Conservation (phyloP, 2,888 invertebrate species). For the Uloborus plumipes region DNA sequence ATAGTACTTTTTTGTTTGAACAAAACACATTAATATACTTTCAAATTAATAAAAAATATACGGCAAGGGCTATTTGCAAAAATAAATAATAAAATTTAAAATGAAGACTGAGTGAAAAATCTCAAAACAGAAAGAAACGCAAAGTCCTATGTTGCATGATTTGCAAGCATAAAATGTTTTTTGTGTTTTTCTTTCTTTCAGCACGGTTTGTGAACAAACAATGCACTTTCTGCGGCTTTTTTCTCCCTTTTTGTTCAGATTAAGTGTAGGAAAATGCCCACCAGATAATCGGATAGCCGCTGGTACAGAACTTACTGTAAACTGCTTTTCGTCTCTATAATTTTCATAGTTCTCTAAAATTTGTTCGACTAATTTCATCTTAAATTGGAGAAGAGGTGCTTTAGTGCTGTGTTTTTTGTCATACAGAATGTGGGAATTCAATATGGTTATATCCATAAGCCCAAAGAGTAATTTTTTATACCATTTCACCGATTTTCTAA, state of each 20-base stretch:
- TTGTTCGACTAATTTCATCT: background rate
- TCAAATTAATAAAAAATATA: too few relatives aligned
- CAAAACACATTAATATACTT: too few relatives aligned
- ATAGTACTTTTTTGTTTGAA: too few relatives aligned
- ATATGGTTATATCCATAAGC: constrained; percentile 3
- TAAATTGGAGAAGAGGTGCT: constrained; percentile 11
- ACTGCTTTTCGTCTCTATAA: constrained; percentile 3
- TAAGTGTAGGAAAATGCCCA: constrained; percentile 5
- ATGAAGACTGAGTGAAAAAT: background rate
- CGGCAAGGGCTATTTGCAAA: too few relatives aligned
- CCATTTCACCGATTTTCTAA: background rate
- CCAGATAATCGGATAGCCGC: constrained; percentile 5
- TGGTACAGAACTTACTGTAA: constrained; percentile 11
- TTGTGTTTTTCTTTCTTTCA: constrained; percentile 13
- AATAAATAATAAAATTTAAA: background rate
- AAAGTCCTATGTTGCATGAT: background rate
- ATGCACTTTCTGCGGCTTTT: constrained; percentile 1
- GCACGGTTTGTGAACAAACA: constrained; percentile 10
- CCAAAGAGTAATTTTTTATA: constrained; percentile 1
- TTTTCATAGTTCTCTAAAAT: too few relatives aligned
- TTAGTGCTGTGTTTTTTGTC: constrained; percentile 14
- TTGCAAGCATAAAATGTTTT: background rate
- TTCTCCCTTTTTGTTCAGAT: constrained; percentile 7
- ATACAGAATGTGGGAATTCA: constrained; percentile 15
- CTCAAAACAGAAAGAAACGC: background rate